Evolutionary conservation across 2,888 invertebrate genomes (phyloP).

Genomic region (Eubasilissa splendida): DNA sequence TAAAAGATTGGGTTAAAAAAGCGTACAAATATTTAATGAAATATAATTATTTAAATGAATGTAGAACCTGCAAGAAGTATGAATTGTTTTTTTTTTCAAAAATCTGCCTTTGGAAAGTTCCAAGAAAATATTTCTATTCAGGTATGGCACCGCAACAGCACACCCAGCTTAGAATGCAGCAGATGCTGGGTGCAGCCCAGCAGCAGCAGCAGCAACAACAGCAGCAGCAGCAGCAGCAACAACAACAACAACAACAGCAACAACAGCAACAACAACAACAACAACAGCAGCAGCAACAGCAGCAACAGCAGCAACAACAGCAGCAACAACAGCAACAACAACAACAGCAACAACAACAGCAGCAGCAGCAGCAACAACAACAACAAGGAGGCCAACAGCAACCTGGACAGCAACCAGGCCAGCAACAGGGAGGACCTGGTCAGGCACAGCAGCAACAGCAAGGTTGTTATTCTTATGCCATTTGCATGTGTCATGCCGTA

Average conservation of each 20-base stretch:
- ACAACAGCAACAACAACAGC: conserved; percentile 62
- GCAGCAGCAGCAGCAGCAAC: conserved; percentile 63
- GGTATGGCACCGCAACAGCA: conserved; percentile 55
- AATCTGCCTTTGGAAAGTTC: too few species aligned
- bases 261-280: conserved; percentile 59
- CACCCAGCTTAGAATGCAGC: conserved; percentile 57
- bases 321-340: conserved; percentile 64
- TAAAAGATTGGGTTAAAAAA: too few species aligned
- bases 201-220: conserved; percentile 62
- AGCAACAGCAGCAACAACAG: conserved; percentile 60
- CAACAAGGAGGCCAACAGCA: conserved; percentile 61
- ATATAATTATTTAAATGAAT: neutral
- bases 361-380: conserved; percentile 64
- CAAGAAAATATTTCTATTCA: conserved; percentile 7
- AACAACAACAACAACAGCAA: conserved; percentile 63
- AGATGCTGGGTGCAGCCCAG: conserved; percentile 59
- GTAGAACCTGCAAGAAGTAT: too few species aligned
- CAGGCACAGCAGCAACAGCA: conserved; percentile 60
- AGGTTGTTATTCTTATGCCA: conserved; percentile 56
- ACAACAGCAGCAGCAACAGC: conserved; percentile 58
- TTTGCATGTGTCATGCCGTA: neutral
- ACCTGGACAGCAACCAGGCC: conserved; percentile 60
- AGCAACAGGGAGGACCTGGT: conserved; percentile 60
- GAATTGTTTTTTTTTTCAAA: too few species aligned
- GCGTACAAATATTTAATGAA: neutral